A percentile compares a stretch with the other conserved stretches of the same genome.
phyloP scores from a whole-genome alignment of 1,140 invertebrate genomes.

The Plectrocnemia conspersa region DNA sequence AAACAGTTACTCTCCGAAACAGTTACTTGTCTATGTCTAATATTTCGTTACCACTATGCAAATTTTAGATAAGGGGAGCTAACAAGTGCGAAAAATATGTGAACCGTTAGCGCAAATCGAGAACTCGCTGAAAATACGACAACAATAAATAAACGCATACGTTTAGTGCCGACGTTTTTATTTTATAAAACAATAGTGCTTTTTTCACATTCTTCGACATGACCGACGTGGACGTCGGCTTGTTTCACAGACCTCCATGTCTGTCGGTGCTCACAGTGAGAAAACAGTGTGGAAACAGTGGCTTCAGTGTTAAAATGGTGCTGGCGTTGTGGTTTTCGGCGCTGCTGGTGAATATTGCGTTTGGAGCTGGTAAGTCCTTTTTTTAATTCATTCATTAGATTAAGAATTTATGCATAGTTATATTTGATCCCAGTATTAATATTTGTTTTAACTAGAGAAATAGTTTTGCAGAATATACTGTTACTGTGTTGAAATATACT shows the following conservation, averaged over 20 bases:
- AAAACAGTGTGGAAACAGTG: no score
- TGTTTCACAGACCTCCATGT: conserved; percentile 27
- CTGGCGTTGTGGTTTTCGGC: not conserved
- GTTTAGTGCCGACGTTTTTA: not conserved
- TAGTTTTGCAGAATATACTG: no score
- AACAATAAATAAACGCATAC: not conserved
- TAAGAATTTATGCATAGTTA: no score
- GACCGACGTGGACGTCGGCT: not conserved
- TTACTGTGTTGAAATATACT: no score
- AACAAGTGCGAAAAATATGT: not conserved
- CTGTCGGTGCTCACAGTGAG: conserved; percentile 2
- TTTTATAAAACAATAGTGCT: not conserved
- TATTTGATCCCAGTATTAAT: no score
- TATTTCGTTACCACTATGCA: not conserved
- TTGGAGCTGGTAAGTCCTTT: not conserved
- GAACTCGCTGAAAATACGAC: not conserved
- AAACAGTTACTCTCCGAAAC: not conserved
- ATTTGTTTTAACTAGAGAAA: no score
- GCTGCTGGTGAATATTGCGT: not conserved
- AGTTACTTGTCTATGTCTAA: not conserved
- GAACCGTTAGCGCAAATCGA: not conserved
- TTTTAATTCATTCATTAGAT: no score
- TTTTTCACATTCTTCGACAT: not conserved
- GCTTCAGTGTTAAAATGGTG: conserved; percentile 6
- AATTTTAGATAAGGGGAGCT: not conserved